These are phyloP conservation scores for Pogonus chalceus DNA, from an alignment of 1,140 invertebrate species.

Conservation along the genomic window DNA sequence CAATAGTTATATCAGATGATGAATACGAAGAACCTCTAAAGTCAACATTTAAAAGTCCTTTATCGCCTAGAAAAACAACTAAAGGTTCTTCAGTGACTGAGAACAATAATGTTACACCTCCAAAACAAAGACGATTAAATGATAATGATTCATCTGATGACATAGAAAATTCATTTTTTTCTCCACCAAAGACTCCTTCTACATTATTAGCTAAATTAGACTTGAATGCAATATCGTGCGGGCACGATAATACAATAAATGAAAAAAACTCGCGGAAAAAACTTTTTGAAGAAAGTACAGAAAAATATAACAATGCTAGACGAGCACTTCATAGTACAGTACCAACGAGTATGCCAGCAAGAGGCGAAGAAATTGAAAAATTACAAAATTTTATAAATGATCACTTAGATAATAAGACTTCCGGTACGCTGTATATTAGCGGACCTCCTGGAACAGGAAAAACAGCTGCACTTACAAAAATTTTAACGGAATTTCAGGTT, in stretches of 20 bases:
- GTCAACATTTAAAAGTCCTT: no score
- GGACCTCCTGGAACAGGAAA: constrained; percentile 95
- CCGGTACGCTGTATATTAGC: constrained; percentile 84
- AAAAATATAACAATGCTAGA: constrained; percentile 45
- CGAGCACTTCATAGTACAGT: constrained; percentile 60
- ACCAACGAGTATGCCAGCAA: constrained; percentile 57
- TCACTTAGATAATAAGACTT: constrained; percentile 53
- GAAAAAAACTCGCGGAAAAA: constrained; percentile 14
- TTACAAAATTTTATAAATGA: constrained; percentile 58
- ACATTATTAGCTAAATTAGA: not conserved
- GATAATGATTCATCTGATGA: not conserved
- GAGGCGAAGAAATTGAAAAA: constrained; percentile 64
- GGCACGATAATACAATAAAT: constrained; percentile 3
- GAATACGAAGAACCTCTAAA: not conserved
- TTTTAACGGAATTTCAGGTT: constrained; percentile 44
- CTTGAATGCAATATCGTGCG: not conserved
- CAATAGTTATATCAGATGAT: not conserved
- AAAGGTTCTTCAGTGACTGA: not conserved
- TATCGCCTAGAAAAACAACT: not conserved
- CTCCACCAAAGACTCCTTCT: not conserved
- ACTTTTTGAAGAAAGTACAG: constrained; percentile 15
- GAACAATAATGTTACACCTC: not conserved
- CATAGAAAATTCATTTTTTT: not conserved
- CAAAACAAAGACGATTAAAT: not conserved
- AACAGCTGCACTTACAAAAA: constrained; percentile 72